Percentiles rank a stretch among this genome's conserved stretches.
phyloP scores from a whole-genome alignment of 2,797 vertebrate species.

The Bryconaethiops microstoma region DNA sequence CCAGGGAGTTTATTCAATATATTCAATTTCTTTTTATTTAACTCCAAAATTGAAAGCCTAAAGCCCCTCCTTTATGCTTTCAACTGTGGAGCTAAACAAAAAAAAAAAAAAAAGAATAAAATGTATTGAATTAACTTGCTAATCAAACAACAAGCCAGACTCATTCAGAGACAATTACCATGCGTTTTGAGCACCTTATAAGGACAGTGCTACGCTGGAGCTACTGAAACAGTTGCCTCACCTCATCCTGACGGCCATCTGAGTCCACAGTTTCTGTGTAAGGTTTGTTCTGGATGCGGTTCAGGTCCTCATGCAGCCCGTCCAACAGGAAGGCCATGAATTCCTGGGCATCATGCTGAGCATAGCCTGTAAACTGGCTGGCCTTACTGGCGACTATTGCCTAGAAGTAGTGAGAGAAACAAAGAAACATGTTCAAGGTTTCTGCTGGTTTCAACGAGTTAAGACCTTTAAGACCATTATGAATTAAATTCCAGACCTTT shows the following conservation, averaged over 20 bases:
- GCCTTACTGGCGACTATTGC: constrained; percentile 98
- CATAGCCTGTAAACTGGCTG: constrained; percentile 98
- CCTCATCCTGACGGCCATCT: constrained; percentile 86
- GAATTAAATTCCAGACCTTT: too few species aligned
- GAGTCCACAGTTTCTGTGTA: constrained; percentile 92
- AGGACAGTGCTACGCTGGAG: background rate
- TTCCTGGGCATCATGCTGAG: constrained; percentile 97
- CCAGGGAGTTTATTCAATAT: too few species aligned
- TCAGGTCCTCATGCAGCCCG: constrained; percentile 95
- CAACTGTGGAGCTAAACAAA: too few species aligned
- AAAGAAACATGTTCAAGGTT: background rate
- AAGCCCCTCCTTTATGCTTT: too few species aligned
- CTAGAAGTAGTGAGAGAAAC: constrained; percentile 66
- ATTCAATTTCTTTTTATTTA: too few species aligned
- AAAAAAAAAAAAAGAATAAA: too few species aligned
- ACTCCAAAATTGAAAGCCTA: too few species aligned
- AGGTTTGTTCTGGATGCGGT: constrained; percentile 97
- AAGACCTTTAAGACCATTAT: too few species aligned
- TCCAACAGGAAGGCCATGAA: constrained; percentile 98
- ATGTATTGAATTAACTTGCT: too few species aligned
- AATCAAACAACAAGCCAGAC: background rate
- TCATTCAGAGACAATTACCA: background rate
- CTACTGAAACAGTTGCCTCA: constrained; percentile 35
- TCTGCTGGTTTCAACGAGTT: too few species aligned
- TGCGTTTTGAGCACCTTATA: background rate